Conservation (phyloP, 2,888 invertebrate species). For the Tenthredo scrophulariae region DNA sequence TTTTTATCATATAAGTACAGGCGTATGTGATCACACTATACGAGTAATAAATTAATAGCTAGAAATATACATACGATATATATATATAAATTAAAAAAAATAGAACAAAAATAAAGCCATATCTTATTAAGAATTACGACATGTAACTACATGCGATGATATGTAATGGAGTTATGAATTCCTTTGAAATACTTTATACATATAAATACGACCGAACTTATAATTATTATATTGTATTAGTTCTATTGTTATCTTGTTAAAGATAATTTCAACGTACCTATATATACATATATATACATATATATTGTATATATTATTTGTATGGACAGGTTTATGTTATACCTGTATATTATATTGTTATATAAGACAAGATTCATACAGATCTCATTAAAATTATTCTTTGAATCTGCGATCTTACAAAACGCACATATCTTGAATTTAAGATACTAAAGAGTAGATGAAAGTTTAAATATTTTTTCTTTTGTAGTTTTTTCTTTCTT, state of each 20-base stretch:
- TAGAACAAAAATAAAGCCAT: constrained; percentile 16
- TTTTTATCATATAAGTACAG: constrained; percentile 10
- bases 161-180: not conserved
- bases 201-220: not conserved
- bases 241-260: constrained; percentile 29
- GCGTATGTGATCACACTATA: constrained; percentile 44
- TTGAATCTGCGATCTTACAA: constrained; percentile 33
- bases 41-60: constrained; percentile 39
- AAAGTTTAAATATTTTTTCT: not conserved
- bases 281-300: not conserved
- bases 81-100: constrained; percentile 3
- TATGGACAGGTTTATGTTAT: constrained; percentile 6
- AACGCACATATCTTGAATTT: constrained; percentile 43
- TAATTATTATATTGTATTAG: constrained; percentile 4
- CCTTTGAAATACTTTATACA: not conserved
- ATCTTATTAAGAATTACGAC: not conserved
- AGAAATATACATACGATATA: constrained; percentile 13
- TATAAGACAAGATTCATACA: not conserved
- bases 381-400: constrained; percentile 36
- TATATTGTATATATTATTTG: constrained; percentile 3
- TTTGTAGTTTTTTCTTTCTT: not conserved
- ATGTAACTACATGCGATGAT: not conserved
- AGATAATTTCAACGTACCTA: constrained; percentile 36
- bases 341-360: not conserved
- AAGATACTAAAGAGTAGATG: constrained; percentile 3